phyloP scores from a whole-genome alignment of 2,888 invertebrate species.

The Drosophila ustulata region DNA sequence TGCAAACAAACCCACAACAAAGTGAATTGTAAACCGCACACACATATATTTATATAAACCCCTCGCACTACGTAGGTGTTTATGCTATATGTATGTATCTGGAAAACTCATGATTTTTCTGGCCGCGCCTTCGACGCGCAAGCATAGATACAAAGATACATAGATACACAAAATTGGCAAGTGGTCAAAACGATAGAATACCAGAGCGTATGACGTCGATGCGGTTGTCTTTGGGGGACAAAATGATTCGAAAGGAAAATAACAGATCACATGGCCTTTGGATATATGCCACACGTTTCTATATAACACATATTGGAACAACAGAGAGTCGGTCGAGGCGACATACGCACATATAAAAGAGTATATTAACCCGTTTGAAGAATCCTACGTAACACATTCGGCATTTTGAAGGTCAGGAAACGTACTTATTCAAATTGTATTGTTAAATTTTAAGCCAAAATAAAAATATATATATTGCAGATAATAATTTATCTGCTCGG shows the following conservation, averaged over 20 bases:
- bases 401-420: conserved; percentile 69
- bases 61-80: conserved; percentile 1
- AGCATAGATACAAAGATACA: not conserved
- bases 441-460: not conserved
- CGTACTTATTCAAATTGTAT: conserved; percentile 12
- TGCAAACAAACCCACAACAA: conserved; percentile 29
- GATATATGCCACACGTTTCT: conserved; percentile 56
- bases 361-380: conserved; percentile 15
- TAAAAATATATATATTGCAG: not conserved
- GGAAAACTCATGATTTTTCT: conserved; percentile 48
- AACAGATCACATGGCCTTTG: conserved; percentile 51
- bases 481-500: conserved; percentile 7
- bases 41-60: conserved; percentile 1
- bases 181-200: conserved; percentile 38
- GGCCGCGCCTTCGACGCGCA: conserved; percentile 55
- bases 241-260: conserved; percentile 34
- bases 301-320: conserved; percentile 3
- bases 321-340: conserved; percentile 24
- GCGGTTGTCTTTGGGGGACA: not conserved
- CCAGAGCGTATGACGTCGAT: conserved; percentile 49
- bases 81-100: conserved; percentile 31
- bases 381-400: conserved; percentile 17
- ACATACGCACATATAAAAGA: conserved; percentile 2
- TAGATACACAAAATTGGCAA: conserved; percentile 40
- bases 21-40: conserved; percentile 19